phyloP scores from a whole-genome alignment of 2,888 invertebrate species.

The Eretmocerus hayati region DNA sequence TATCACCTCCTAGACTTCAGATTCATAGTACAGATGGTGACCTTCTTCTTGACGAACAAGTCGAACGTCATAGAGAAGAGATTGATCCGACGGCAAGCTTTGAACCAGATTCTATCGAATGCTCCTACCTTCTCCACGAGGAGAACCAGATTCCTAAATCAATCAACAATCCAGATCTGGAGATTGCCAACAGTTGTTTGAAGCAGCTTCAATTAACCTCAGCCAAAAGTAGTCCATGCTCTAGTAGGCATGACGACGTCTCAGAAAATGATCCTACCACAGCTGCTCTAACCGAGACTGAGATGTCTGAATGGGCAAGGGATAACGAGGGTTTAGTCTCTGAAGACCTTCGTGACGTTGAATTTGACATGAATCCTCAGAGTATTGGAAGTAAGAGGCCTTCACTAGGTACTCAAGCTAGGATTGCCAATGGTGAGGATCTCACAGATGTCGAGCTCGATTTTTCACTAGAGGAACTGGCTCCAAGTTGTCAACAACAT shows the following conservation, averaged over 20 bases:
- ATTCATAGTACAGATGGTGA: conserved; percentile 23
- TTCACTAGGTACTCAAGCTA: conserved; percentile 1
- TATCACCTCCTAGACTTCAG: conserved; percentile 9
- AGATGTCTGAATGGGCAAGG: conserved; percentile 83
- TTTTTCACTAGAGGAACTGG: conserved; percentile 38
- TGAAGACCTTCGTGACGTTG: conserved; percentile 65
- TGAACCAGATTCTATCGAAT: conserved; percentile 44
- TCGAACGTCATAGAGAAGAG: not conserved
- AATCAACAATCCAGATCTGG: conserved; percentile 26
- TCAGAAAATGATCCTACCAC: conserved; percentile 62
- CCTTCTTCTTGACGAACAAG: not conserved
- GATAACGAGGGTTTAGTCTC: conserved; percentile 64
- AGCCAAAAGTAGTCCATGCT: conserved; percentile 30
- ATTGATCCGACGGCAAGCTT: conserved; percentile 22
- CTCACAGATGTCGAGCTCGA: conserved; percentile 42
- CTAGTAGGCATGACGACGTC: conserved; percentile 51
- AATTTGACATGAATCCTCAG: conserved; percentile 55
- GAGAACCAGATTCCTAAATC: no score
- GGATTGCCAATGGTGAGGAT: conserved; percentile 43
- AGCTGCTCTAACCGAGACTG: conserved; percentile 74
- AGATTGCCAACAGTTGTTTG: conserved; percentile 36
- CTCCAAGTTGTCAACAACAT: not conserved
- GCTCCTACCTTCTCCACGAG: no score
- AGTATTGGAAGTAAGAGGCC: conserved; percentile 31
- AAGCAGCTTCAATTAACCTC: conserved; percentile 49